A percentile compares a stretch with the other conserved stretches of the same genome.
These are phyloP conservation scores for Andrena flavipes DNA, from an alignment of 2,888 invertebrate genomes.

Conservation along the genomic window DNA sequence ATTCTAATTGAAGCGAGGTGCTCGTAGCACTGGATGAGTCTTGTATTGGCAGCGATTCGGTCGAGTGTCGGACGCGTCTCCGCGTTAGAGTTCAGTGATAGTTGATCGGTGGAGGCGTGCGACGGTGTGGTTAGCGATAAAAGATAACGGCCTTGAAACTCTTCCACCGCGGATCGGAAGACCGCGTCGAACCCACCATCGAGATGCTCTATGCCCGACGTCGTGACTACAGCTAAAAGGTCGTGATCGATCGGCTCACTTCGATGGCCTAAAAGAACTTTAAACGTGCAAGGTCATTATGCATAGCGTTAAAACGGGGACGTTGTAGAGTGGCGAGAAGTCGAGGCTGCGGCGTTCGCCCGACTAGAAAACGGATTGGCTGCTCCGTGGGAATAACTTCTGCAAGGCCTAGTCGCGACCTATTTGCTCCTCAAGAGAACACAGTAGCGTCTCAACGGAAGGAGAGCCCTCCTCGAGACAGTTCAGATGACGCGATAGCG, in stretches of 20 bases:
- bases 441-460: slow-evolving; percentile 10
- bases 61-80: slow-evolving; percentile 22
- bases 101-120: not conserved
- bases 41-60: not conserved
- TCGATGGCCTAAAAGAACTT: slow-evolving; percentile 71
- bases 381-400: not conserved
- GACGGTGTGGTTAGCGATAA: slow-evolving; percentile 18
- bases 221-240: slow-evolving; percentile 61
- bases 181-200: slow-evolving; percentile 36
- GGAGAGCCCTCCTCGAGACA: not conserved
- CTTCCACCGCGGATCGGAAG: slow-evolving; percentile 51
- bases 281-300: slow-evolving; percentile 67
- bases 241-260: slow-evolving; percentile 70
- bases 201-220: slow-evolving; percentile 60
- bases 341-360: slow-evolving; percentile 14
- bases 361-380: slow-evolving; percentile 20
- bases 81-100: slow-evolving; percentile 33
- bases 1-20: not conserved
- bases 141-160: slow-evolving; percentile 61
- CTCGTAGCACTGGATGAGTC: not conserved
- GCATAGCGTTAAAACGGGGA: slow-evolving; percentile 59
- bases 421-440: slow-evolving; percentile 7
- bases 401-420: slow-evolving; percentile 27
- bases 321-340: slow-evolving; percentile 45
- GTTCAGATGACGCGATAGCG: slow-evolving; percentile 54